Base-by-base conservation (phyloP, 2,113 vertebrate genomes). In the Ceyx cyanopectus region DNA sequence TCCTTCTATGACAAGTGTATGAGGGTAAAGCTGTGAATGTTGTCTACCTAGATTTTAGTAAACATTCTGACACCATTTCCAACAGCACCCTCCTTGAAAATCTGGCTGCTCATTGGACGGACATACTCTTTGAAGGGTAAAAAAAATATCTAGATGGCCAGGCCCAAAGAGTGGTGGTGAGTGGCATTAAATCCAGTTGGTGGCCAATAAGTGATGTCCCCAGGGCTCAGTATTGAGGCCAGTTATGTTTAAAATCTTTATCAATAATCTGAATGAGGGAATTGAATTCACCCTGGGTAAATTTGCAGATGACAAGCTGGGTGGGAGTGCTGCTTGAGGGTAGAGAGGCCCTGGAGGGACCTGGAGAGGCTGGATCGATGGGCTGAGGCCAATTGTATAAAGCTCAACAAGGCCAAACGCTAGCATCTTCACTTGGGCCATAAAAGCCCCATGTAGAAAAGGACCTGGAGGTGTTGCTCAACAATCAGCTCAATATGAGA, bases 181-280 rank as follows among this genome's bases (percentile, higher is more conserved):
- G 62, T 26, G 17, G 24, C 48, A 4, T 30, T 50, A 63, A 54
- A 50, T 41, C 30, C 30, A 37, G 9, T 8, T 62, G 32, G 48
- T 3, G 6, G 24, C 10, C 0, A 1, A 37, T 7, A 37, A 51
- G 10, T 22, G 15, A 7, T 53, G 23, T 13, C 22, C 6, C 27
- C 19, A 40, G 23, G 18, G 14, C 27, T 73, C 32, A 61, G 16
- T 30, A 14, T 1, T 48, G 30, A 24, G 14, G 11, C 24, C 8
- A 27, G 30, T 48, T 29, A 17, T 43, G 9, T 43, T 74, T 43
- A 74, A 37, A 27, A 14, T 27, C 34, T 68, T 68, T 27, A 24
- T 27, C 20, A 48, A 17, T 37, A 26, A 21, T 17, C 21, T 45
- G 32, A 8, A 75, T 1, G 1, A 48, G 11, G 6, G 14, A 14